Percentiles rank a stretch among this genome's conserved stretches.
Evolutionary conservation across 2,888 invertebrate species (phyloP).

Genomic region (Conistra vaccinii): DNA sequence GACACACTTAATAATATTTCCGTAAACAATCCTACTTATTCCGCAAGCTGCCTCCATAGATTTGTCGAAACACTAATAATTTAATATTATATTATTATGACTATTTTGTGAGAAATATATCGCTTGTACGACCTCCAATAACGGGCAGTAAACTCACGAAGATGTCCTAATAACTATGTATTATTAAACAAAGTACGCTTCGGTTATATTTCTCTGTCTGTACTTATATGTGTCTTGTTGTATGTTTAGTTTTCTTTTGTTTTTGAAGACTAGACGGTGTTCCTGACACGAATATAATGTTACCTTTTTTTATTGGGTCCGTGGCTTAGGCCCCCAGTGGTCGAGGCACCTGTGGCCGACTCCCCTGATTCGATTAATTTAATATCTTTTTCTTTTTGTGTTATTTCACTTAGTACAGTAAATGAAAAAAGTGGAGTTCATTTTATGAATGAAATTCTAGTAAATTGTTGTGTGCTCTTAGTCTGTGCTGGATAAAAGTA

Average conservation of each 20-base stretch:
- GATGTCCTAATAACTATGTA: constrained; percentile 15
- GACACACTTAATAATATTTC: background rate
- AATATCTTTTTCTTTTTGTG: no score
- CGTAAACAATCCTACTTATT: constrained; percentile 4
- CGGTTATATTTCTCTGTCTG: background rate
- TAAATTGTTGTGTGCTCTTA: background rate
- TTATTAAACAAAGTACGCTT: constrained; percentile 1
- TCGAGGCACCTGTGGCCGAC: no score
- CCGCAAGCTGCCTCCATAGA: background rate
- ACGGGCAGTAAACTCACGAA: constrained; percentile 6
- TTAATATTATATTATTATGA: background rate
- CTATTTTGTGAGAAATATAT: background rate
- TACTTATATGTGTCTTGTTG: background rate
- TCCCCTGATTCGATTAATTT: no score
- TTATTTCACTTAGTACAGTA: no score
- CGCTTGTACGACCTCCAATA: constrained; percentile 1
- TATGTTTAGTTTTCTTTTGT: background rate
- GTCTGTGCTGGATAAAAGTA: background rate
- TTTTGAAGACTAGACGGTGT: no score
- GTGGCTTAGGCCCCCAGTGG: no score
- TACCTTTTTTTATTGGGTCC: background rate
- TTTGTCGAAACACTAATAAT: background rate
- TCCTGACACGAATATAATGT: no score
- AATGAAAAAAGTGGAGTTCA: no score
- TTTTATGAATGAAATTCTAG: no score